Evolutionary conservation across 2,113 vertebrate species (phyloP).

Genomic region (Pelusios castaneus): DNA sequence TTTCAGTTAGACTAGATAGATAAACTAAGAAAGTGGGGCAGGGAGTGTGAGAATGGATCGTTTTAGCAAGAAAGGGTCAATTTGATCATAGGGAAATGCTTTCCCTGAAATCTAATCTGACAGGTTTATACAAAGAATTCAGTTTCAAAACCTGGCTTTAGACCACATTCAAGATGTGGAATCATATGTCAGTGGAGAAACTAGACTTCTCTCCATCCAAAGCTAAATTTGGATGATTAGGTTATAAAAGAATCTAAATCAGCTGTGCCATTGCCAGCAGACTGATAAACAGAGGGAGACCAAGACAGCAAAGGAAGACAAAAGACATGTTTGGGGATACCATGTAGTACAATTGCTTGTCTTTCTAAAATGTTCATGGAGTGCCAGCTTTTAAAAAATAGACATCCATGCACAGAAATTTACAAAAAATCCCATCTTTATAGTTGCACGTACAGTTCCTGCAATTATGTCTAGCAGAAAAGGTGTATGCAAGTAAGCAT

Average conservation of each 20-base stretch:
- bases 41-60: not conserved
- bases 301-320: not conserved
- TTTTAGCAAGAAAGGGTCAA: not conserved
- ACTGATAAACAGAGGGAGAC: not conserved
- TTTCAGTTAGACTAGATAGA: not conserved
- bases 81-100: not conserved
- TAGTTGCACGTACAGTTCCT: not conserved
- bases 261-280: not conserved
- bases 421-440: not conserved
- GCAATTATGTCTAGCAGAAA: not conserved
- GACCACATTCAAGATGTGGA: not conserved
- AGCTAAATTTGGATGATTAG: not conserved
- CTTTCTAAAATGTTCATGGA: not conserved
- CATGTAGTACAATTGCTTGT: not conserved
- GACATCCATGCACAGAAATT: not conserved
- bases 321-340: not conserved
- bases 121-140: not conserved
- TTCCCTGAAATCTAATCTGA: not conserved
- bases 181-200: not conserved
- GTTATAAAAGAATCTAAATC: not conserved
- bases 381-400: not conserved
- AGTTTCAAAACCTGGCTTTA: not conserved
- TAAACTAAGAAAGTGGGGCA: not conserved
- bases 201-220: not conserved
- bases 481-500: not conserved